Base-by-base conservation (phyloP, 2,113 vertebrate genomes). In the Tachysurus vachellii region DNA sequence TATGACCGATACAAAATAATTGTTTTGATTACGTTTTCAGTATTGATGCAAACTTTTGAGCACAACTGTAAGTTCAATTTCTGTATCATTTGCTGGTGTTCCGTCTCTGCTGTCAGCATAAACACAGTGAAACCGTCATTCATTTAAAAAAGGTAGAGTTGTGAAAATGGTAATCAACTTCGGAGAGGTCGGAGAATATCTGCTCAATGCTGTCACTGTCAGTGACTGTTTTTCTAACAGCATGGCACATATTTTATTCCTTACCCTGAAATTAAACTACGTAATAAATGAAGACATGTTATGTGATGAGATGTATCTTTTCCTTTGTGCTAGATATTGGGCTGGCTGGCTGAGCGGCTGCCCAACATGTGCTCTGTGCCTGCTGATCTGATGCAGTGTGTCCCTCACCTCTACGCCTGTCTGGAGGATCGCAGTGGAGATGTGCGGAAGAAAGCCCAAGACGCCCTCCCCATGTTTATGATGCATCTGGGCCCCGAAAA, bases 401-500 rank as follows among this genome's bases (percentile, higher is more conserved):
- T 99, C 88, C 97, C 98, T 88, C 94, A 96, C 23, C 94, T 99
- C 19, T 99, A 97, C 73, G 91, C 94, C 90, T 99, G 98, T 90
- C 93, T 99, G 59, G 98, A 99, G 91, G 98, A 99, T 94, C 91
- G 98, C n/a, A 99, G 97, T 17, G 98, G 97, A 42, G 98, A 99
- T 0, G 98, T 99, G 70, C 95, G 98, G 62, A 99, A 99, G 93
- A 99, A 98, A 85, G 97, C 98, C 0, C 98, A 99, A 92, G 98
- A 99, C 70, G 97, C 97, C 5, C 91, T 99, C 85, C 98, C 98
- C 0, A 96, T 95, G 89, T 99, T 99, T 85, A 99, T 99, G 98
- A 99, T 99, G 97, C 98, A 99, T 89, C 95, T 99, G 86, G 95
- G 97, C 71, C 98, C 96, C 89, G 98, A 99, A 87, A 99, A 99